phyloP scores from a whole-genome alignment of 2,797 vertebrate species.

The Intellagama lesueurii region DNA sequence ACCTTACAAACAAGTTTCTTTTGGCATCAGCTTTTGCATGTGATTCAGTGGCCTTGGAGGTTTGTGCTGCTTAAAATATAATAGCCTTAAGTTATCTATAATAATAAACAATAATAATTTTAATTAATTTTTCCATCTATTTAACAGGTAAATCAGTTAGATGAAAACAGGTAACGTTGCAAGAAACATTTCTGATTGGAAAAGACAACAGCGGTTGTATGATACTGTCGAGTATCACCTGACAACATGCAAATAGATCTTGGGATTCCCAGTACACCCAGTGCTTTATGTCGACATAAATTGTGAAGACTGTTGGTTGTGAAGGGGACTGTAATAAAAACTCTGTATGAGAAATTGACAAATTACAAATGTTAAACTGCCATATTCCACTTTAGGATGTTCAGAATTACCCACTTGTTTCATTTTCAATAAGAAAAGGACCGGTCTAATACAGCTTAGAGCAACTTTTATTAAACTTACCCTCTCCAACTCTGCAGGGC shows the following conservation, averaged over 20 bases:
- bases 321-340: conserved; percentile 27
- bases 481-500: neutral
- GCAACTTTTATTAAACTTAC: neutral
- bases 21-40: no score
- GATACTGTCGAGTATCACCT: neutral
- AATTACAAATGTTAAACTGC: conserved; percentile 29
- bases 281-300: conserved; percentile 6
- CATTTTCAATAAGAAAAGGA: conserved; percentile 1
- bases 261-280: conserved; percentile 19
- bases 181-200: conserved; percentile 20
- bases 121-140: conserved; percentile 40
- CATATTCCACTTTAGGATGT: neutral
- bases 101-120: neutral
- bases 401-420: conserved; percentile 25
- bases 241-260: neutral
- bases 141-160: conserved; percentile 57
- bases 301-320: conserved; percentile 6
- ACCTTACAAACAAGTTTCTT: no score
- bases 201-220: conserved; percentile 11
- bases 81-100: neutral
- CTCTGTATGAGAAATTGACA: conserved; percentile 20
- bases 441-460: neutral
- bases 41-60: no score
- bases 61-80: neutral
- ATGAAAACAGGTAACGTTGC: conserved; percentile 39